Evolutionary conservation across 2,888 invertebrate species (phyloP), one percentile per base, ranked within the genome.

Genomic region (Coleophora deauratella): DNA sequence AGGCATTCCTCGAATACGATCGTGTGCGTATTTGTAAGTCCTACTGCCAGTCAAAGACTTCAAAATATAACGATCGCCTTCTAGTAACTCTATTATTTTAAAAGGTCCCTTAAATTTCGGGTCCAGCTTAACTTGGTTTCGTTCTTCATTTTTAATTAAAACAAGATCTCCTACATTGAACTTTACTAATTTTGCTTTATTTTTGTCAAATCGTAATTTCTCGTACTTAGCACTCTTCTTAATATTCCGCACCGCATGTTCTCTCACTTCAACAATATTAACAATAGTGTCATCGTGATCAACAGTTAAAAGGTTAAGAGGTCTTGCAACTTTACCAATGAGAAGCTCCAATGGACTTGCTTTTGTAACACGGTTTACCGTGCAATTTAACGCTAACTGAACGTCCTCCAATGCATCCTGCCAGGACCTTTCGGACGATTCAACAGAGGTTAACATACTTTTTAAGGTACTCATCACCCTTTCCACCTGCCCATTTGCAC

Each of bases 401-500:
- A 59, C 39, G 2, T 62, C 57, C 6, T 36, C 46, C 30, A 61
- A 28, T 0, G 54, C 51, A 38, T 54, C 54, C 36, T 59, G 57
- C 59, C 60, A 61, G 0, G 58, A 51, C 3, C 44, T 38, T 13
- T 49, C 41, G 1, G 30, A 38, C 8, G 40, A 40, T 38, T 62
- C 59, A 9, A 52, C 54, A 1, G 47, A 39, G 3, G 57, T 59
- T 0, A 59, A 33, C 57, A 57, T 57, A 3, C 40, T 40, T 33
- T 55, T 51, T 7, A 56, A 37, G 2, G 43, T 47, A n/a, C 46
- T 45, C 52, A 59, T 56, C 0, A 56, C 42, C 0, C 59, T 47
- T 30, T 62, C 57, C 2, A 57, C 58, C 32, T 59, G 56, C 9
- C 54, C 58, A 38, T 63, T 62, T 7, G 56, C 59, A 8, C 62